Percentiles rank a stretch among this genome's conserved stretches.
Conservation (phyloP, 2,797 vertebrate genomes). For the Menidia menidia region DNA sequence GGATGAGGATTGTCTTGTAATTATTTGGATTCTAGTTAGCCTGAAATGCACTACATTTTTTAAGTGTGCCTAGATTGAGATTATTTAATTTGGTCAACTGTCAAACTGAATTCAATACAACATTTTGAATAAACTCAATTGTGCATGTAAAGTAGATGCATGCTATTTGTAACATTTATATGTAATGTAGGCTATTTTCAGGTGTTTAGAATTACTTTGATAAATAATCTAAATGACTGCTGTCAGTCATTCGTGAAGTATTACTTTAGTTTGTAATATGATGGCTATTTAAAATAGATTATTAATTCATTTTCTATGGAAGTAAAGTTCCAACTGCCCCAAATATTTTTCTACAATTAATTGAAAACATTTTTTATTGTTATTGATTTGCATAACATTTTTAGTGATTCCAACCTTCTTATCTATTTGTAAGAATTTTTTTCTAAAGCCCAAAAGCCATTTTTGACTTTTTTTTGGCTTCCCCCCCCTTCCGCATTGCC, state of each 20-base stretch:
- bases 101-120: background rate
- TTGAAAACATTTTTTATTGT: background rate
- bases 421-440: slow-evolving; percentile 48
- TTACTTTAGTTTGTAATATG: slow-evolving; percentile 10
- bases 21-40: no score
- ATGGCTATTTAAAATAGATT: slow-evolving; percentile 4
- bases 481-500: background rate
- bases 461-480: slow-evolving; percentile 23
- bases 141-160: background rate
- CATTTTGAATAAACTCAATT: background rate
- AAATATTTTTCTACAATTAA: background rate
- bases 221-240: background rate
- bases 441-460: slow-evolving; percentile 40
- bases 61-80: no score
- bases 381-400: background rate
- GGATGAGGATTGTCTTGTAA: no score
- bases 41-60: no score
- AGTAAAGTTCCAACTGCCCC: slow-evolving; percentile 2
- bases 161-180: background rate
- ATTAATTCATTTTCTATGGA: slow-evolving; percentile 3
- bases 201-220: slow-evolving; percentile 11
- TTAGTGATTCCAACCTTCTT: slow-evolving; percentile 20
- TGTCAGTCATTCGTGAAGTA: slow-evolving; percentile 15
- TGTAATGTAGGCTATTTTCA: slow-evolving; percentile 1
- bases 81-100: no score